Percentiles rank a stretch among this genome's conserved stretches.
Conservation (phyloP, 2,113 vertebrate species). For the Phalacrocorax pelagicus region DNA sequence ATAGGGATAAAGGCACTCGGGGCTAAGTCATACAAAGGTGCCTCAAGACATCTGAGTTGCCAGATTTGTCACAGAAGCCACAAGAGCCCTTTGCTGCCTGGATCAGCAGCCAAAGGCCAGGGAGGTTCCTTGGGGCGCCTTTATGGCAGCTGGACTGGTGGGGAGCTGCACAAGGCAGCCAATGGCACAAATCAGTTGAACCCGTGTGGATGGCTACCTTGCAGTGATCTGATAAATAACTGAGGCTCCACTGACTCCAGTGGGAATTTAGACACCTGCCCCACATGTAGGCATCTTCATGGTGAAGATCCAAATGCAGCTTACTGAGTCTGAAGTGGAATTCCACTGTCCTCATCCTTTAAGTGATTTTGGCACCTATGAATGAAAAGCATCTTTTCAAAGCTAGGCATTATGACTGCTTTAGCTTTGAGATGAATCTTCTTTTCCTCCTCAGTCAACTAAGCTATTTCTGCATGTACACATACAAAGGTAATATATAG, state of each 20-base stretch:
- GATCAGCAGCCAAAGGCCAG: background rate
- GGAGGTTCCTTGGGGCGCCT: background rate
- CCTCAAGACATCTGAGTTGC: background rate
- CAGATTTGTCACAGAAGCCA: background rate
- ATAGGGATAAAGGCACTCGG: background rate
- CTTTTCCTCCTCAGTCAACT: background rate
- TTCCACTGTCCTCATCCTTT: background rate
- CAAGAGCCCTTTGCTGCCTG: background rate
- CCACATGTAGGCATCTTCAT: background rate
- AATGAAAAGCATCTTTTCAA: background rate
- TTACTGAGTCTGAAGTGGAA: background rate
- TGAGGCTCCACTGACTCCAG: background rate
- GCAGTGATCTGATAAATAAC: background rate
- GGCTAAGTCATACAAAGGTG: background rate
- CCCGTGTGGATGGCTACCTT: background rate
- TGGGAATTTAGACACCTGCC: background rate
- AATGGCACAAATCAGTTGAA: rapidly evolving
- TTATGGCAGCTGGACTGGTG: background rate
- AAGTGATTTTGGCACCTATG: background rate
- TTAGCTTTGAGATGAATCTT: background rate
- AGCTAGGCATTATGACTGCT: background rate
- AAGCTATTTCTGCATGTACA: background rate
- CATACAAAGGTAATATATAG: background rate
- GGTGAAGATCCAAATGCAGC: background rate
- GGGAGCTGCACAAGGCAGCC: background rate